Evolutionary conservation across 2,888 invertebrate genomes (phyloP), one percentile per base, ranked within the genome.

Genomic region (Conistra vaccinii): DNA sequence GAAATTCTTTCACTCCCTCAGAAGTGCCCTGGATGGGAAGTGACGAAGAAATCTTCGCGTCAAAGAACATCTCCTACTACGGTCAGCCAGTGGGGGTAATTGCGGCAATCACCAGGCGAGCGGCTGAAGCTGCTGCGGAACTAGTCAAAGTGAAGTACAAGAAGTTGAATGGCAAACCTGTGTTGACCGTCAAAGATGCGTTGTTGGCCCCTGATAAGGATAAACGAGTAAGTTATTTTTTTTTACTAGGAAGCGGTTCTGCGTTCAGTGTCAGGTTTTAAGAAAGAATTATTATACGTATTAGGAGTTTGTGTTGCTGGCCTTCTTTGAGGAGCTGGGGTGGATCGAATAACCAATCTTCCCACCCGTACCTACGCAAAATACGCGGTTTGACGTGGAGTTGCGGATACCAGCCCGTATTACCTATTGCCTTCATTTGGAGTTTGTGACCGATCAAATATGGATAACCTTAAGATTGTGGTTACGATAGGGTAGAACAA

Each of bases 21-120:
- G 90, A 91, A 2, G 90, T 94, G 0, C 96, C 92, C 6, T 96
- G 90, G 91, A 94, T 85, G 87, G 91, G 73, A 48, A 88, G 66
- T 29, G 92, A 85, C 0, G 97, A 97, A 87, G 97, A 97, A 86
- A 92, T 97, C 29, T 93, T 97, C 58, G 97, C 97, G 65, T 95
- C 95, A 72, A 97, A 96, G 17, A 92, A 93, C 1, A 87, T 98
- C 0, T 90, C 94, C 23, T 98, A 97, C 90, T 97, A 97, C 80
- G 97, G 98, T 0, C 98, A 99, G 89, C 97, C 98, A 0, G 89
- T 98, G 7, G 99, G 98, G 0, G 89, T 98, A 1, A 95, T 99
- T 10, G 97, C 98, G 0, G 98, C 98, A 0, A 96, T 94, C 17
- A 97, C 96, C 2, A 97, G 97, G 42, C 94, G 94, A 0, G 85